These are phyloP conservation scores for Hemicordylus capensis DNA, from an alignment of 2,113 vertebrate species.

Conservation along the genomic window DNA sequence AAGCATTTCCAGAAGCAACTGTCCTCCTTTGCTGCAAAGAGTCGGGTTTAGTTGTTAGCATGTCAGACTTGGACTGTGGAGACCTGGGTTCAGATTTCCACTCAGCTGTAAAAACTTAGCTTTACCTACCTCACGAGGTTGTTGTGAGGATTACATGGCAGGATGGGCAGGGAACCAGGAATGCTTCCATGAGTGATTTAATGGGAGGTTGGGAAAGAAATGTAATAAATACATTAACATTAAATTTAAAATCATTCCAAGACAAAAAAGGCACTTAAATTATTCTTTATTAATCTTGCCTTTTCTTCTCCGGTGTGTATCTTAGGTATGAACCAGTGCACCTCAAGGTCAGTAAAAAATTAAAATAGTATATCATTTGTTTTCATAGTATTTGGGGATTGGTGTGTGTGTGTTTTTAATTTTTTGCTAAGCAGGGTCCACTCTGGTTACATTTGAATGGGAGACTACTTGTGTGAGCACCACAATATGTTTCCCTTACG, in stretches of 20 bases:
- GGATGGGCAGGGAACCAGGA: neutral
- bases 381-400: neutral
- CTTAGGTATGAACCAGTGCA: neutral
- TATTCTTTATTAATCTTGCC: accelerated
- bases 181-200: no score
- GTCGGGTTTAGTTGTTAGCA: accelerated
- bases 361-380: neutral
- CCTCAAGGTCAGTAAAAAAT: slow-evolving; percentile 44
- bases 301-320: neutral
- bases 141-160: neutral
- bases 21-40: no score
- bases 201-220: no score
- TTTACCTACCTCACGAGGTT: neutral
- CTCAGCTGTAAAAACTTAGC: neutral
- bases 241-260: neutral
- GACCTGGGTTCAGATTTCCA: neutral
- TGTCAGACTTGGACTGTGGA: neutral
- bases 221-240: neutral
- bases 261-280: neutral
- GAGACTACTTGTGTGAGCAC: no score
- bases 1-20: no score
- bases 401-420: neutral
- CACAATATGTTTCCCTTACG: no score
- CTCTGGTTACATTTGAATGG: no score
- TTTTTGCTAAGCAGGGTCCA: no score